These are phyloP conservation scores for Diadophis punctatus DNA, from an alignment of 2,113 vertebrate species.

Conservation along the genomic window DNA sequence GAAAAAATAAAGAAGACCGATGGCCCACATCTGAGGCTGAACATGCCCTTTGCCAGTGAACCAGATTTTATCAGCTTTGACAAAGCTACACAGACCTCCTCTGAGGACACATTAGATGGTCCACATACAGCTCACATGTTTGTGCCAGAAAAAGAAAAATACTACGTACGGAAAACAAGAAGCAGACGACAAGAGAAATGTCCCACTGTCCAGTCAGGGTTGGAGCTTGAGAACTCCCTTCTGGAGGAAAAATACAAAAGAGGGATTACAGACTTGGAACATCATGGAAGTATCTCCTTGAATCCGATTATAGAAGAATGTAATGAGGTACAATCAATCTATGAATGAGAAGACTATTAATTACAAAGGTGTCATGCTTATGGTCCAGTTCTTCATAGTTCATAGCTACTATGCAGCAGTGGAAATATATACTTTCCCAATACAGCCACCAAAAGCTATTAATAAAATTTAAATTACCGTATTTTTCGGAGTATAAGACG, in stretches of 20 bases:
- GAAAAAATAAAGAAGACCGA: neutral
- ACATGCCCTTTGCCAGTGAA: neutral
- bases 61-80: neutral
- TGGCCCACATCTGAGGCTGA: neutral
- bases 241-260: neutral
- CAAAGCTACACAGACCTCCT: neutral
- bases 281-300: neutral
- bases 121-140: neutral
- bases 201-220: neutral
- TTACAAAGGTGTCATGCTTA: neutral
- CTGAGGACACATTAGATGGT: neutral
- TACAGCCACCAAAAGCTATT: neutral
- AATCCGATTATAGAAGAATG: neutral
- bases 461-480: neutral
- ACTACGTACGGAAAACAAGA: neutral
- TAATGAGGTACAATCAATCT: constrained; percentile 7
- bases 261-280: neutral
- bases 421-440: neutral
- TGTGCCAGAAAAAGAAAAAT: neutral
- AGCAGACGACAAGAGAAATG: neutral
- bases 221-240: neutral
- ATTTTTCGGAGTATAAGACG: no score
- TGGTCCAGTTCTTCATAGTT: neutral
- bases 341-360: neutral
- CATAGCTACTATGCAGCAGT: neutral